phyloP scores from a whole-genome alignment of 2,888 invertebrate genomes.

The Danaus chrysippus region DNA sequence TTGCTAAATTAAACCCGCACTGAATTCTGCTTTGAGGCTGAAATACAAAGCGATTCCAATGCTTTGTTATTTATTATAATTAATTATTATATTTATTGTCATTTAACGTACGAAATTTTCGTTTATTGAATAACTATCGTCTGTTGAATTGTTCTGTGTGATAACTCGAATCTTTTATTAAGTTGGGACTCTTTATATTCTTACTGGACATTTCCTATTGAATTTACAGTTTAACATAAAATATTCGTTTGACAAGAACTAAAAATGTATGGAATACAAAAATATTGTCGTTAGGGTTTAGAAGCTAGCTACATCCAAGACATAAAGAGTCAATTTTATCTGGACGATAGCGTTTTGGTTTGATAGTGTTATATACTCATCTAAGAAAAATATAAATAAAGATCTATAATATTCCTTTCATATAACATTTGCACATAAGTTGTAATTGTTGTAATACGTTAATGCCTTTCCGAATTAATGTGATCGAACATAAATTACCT shows the following conservation, averaged over 20 bases:
- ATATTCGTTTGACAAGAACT: background rate
- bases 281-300: too few relatives aligned
- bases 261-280: too few relatives aligned
- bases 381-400: too few relatives aligned
- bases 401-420: too few relatives aligned
- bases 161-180: background rate
- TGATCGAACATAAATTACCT: too few relatives aligned
- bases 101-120: background rate
- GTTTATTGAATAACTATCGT: background rate
- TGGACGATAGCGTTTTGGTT: too few relatives aligned
- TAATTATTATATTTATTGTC: background rate
- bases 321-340: too few relatives aligned
- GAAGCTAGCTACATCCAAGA: too few relatives aligned
- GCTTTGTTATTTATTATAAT: background rate
- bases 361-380: too few relatives aligned
- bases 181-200: background rate
- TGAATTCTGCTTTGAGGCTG: constrained; percentile 21
- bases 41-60: background rate
- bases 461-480: too few relatives aligned
- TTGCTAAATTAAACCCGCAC: constrained; percentile 24
- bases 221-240: background rate
- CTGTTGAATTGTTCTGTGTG: background rate
- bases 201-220: background rate
- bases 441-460: too few relatives aligned
- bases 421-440: too few relatives aligned